Evolutionary conservation across 2,797 vertebrate species (phyloP).

Genomic region (Esox lucius): DNA sequence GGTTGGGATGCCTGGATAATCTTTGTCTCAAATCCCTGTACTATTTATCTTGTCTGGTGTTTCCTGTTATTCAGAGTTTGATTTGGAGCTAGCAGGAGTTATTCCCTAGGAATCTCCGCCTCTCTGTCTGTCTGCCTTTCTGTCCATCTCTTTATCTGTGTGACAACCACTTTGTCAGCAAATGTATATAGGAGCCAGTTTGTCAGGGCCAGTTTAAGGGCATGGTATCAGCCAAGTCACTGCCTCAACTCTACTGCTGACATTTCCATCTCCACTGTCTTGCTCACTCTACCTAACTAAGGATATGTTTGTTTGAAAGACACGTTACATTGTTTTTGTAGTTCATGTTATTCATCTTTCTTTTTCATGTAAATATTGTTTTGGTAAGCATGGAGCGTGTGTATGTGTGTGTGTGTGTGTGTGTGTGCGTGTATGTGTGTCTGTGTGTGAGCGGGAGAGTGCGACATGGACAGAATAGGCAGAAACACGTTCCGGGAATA

Average conservation of each 20-base stretch:
- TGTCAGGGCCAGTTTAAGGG: not conserved
- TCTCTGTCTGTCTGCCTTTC: constrained; percentile 4
- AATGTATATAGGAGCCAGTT: not conserved
- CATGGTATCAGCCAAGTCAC: too few species aligned
- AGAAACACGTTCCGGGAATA: not conserved
- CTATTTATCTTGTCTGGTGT: constrained; percentile 17
- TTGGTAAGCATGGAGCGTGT: not conserved
- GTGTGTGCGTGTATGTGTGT: not conserved
- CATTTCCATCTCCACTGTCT: constrained; percentile 29
- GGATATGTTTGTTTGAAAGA: not conserved
- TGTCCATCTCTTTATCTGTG: not conserved
- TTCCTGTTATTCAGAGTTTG: constrained; percentile 29
- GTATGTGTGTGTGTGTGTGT: not conserved
- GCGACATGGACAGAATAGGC: not conserved
- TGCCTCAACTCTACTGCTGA: not conserved
- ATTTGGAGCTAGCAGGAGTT: not conserved
- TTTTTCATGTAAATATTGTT: not conserved
- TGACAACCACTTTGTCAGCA: constrained; percentile 8
- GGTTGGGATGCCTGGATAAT: not conserved
- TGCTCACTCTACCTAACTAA: constrained; percentile 4
- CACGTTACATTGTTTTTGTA: not conserved
- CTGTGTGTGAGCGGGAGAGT: not conserved
- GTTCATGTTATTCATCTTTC: not conserved
- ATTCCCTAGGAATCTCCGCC: constrained; percentile 3
- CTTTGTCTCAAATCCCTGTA: constrained; percentile 2